These are phyloP conservation scores for Geopemphigus sp. DNA, from an alignment of 1,140 invertebrate species.

Conservation along the genomic window DNA sequence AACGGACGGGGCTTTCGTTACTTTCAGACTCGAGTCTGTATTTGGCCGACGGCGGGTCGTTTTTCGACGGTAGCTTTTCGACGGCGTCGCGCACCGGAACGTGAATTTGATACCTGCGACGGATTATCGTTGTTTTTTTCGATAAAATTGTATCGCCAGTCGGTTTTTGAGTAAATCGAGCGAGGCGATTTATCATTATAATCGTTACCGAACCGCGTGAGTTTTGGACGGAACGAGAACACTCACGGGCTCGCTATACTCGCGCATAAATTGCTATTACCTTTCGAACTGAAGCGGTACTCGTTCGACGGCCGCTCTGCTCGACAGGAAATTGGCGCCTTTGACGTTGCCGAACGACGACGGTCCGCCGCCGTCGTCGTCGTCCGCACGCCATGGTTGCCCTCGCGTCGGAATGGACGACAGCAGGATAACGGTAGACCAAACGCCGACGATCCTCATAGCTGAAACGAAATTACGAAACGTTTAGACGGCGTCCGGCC, in stretches of 20 bases:
- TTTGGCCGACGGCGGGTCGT: neutral
- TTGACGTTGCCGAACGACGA: neutral
- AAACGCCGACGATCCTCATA: conserved; percentile 25
- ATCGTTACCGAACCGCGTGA: too few species aligned
- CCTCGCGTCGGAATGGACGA: neutral
- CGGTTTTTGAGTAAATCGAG: too few species aligned
- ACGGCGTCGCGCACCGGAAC: conserved; percentile 66
- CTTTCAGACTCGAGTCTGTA: conserved; percentile 31
- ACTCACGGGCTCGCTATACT: too few species aligned
- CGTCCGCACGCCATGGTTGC: neutral
- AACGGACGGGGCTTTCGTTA: too few species aligned
- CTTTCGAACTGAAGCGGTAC: conserved; percentile 27
- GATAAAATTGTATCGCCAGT: too few species aligned
- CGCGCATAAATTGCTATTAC: conserved; percentile 6
- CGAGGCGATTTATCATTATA: too few species aligned
- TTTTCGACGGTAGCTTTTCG: conserved; percentile 60
- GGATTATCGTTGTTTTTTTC: too few species aligned
- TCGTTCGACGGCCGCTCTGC: conserved; percentile 31
- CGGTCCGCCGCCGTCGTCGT: neutral
- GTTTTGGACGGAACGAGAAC: too few species aligned
- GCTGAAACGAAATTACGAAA: neutral
- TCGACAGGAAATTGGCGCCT: neutral
- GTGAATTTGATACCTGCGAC: conserved; percentile 52
- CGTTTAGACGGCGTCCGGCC: too few species aligned
- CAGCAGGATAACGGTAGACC: conserved; percentile 38